Conservation (phyloP, 2,113 vertebrate species). For the Triplophysa siluroides region DNA sequence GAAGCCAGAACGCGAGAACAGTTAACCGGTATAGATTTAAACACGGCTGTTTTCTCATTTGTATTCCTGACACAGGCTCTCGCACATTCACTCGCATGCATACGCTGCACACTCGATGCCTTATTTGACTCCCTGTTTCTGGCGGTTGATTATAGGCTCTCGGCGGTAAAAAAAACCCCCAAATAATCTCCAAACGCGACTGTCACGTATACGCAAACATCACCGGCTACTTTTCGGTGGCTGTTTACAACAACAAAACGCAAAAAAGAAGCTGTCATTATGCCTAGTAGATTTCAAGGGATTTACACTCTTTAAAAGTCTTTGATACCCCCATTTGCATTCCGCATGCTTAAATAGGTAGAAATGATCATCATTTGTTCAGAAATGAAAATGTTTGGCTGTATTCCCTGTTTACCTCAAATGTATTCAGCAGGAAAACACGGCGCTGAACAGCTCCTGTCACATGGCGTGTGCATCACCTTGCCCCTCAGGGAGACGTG, state of each 20-base stretch:
- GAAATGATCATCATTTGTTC: slow-evolving; percentile 42
- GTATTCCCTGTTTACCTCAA: slow-evolving; percentile 46
- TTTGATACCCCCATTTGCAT: slow-evolving; percentile 44
- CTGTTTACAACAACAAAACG: slow-evolving; percentile 10
- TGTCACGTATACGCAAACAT: slow-evolving; percentile 19
- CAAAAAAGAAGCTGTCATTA: slow-evolving; percentile 39
- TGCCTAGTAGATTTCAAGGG: slow-evolving; percentile 40
- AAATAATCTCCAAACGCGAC: slow-evolving; percentile 47
- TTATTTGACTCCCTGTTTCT: slow-evolving; percentile 56
- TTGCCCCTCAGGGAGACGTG: slow-evolving; percentile 38
- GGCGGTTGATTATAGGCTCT: slow-evolving; percentile 50
- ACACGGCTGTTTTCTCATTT: slow-evolving; percentile 50
- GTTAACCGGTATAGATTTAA: slow-evolving; percentile 59
- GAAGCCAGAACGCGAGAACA: slow-evolving; percentile 31
- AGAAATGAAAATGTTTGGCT: slow-evolving; percentile 36
- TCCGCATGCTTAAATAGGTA: slow-evolving; percentile 35
- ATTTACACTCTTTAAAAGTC: slow-evolving; percentile 38
- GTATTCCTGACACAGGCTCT: slow-evolving; percentile 51
- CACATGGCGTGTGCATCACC: slow-evolving; percentile 45
- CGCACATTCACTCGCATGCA: slow-evolving; percentile 41
- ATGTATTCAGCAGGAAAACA: slow-evolving; percentile 29
- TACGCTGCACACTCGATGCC: slow-evolving; percentile 48
- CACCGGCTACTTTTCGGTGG: slow-evolving; percentile 1
- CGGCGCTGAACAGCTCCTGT: slow-evolving; percentile 45
- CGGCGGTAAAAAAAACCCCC: slow-evolving; percentile 36